Percentiles rank a stretch among this genome's conserved stretches.
phyloP scores from a whole-genome alignment of 1,140 invertebrate species.

The roundworm (Caenorhabditis elegans) region DNA sequence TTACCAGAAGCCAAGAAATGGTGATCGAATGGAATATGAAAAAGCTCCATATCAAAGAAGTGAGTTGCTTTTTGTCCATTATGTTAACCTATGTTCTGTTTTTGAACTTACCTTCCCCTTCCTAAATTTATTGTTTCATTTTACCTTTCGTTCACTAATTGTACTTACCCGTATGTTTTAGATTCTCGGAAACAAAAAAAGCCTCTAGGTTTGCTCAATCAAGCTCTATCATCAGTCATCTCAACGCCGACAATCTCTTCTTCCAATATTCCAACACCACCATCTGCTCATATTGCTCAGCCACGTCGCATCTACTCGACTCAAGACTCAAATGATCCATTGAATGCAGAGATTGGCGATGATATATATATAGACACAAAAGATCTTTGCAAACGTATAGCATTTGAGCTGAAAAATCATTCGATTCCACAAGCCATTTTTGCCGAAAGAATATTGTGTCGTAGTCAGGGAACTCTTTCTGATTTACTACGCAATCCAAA shows the following conservation, averaged over 20 bases:
- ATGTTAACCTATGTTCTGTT: background rate
- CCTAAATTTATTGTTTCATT: background rate
- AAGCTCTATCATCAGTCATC: background rate
- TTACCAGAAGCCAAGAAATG: background rate
- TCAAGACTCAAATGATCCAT: constrained; percentile 56
- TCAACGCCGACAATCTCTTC: background rate
- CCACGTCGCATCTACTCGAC: constrained; percentile 54
- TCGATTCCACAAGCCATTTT: constrained; percentile 67
- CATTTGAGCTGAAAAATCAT: constrained; percentile 65
- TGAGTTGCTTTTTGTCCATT: background rate
- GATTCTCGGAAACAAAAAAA: constrained; percentile 27
- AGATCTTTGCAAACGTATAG: constrained; percentile 65
- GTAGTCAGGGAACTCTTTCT: constrained; percentile 66
- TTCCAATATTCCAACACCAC: background rate
- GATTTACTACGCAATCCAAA: constrained; percentile 66
- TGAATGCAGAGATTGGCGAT: constrained; percentile 66
- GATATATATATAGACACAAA: constrained; percentile 67
- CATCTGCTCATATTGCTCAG: background rate
- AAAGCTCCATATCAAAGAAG: constrained; percentile 7
- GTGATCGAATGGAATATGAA: background rate
- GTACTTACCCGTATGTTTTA: constrained; percentile 23
- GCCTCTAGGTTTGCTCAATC: constrained; percentile 25
- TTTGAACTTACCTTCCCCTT: background rate
- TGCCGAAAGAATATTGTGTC: constrained; percentile 64
- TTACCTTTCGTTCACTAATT: constrained; percentile 12